A percentile compares a stretch with the other conserved stretches of the same genome.
Evolutionary conservation across 2,888 invertebrate species (phyloP).

Genomic region (Pyrrhosoma nymphula): DNA sequence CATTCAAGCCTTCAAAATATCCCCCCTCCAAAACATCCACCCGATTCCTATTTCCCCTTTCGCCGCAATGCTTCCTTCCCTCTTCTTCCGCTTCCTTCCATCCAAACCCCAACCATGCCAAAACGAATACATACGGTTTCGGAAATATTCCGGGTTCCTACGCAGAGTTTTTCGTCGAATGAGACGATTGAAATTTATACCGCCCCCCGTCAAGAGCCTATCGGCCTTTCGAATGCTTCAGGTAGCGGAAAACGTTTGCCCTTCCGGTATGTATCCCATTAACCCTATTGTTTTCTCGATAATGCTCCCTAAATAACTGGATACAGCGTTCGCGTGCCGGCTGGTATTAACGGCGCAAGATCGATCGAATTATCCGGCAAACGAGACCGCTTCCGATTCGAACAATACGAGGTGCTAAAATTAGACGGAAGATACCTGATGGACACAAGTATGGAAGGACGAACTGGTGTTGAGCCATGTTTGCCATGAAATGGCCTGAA

Average conservation of each 20-base stretch:
- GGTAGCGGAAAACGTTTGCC: not conserved
- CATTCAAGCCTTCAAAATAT: constrained; percentile 40
- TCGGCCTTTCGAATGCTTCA: not conserved
- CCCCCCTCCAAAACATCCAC: not conserved
- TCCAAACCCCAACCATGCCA: not conserved
- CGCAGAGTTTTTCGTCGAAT: not conserved
- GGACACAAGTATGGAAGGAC: not conserved
- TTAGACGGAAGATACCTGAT: not conserved
- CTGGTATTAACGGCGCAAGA: not conserved
- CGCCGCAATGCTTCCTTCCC: not conserved
- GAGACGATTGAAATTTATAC: not conserved
- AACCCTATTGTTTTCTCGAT: not conserved
- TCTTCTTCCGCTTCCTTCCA: not conserved
- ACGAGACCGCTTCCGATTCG: not conserved
- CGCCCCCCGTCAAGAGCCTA: not conserved
- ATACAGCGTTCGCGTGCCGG: not conserved
- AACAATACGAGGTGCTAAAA: not conserved
- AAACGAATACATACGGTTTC: not conserved
- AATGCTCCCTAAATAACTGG: not conserved
- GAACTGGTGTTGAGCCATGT: not conserved
- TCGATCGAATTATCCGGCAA: not conserved
- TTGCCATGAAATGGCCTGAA: not conserved
- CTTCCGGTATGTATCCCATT: not conserved
- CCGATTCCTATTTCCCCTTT: constrained; percentile 13
- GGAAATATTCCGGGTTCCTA: not conserved